Evolutionary conservation across 2,888 invertebrate genomes (phyloP), one percentile per base, ranked within the genome.

Genomic region (Steinernema scapterisci): DNA sequence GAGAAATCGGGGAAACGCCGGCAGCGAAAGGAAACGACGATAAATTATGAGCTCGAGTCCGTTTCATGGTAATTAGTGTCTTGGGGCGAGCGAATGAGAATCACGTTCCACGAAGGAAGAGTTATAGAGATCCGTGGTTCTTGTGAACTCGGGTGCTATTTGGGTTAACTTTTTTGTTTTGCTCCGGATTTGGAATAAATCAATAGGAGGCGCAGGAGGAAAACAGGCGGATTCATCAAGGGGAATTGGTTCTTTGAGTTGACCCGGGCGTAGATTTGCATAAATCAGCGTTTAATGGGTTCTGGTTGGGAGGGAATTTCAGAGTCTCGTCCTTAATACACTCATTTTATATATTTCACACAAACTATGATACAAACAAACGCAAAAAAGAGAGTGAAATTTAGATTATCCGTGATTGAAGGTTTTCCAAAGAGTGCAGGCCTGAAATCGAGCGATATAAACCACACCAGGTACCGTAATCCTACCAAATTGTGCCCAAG

Each of bases 401-500:
- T 5, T 13, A 16, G 13, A 2, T 63, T 27, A 63, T 63, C 63
- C 63, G 63, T 63, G 63, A 44, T 81, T 76, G 70, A 82, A 82
- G 13, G 81, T 80, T 73, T 81, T 81, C 81, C 81, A 81, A 44
- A 81, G 56, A 43, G 81, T 81, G 71, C 81, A 81, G 44, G 81
- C 81, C 79, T 80, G 63, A 54, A 54, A 44, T 44, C 45, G 16
- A 16, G 9, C 16, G n/a, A n/a, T 16, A 16, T 44, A 44, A 44
- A 11, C 16, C 45, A 11, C 45, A 16, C 45, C 9, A 16, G 9
- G 45, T 7, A 44, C 7, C 16, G 45, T n/a, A 48, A 38, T 19
- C 70, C 27, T 45, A 84, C 85, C 43, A 86, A 79, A 73, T 86
- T 86, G 73, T 85, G 85, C 0, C 86, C 85, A 52, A 86, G 82